Conservation (phyloP, 2,888 invertebrate genomes). For the Andrena bicolor region DNA sequence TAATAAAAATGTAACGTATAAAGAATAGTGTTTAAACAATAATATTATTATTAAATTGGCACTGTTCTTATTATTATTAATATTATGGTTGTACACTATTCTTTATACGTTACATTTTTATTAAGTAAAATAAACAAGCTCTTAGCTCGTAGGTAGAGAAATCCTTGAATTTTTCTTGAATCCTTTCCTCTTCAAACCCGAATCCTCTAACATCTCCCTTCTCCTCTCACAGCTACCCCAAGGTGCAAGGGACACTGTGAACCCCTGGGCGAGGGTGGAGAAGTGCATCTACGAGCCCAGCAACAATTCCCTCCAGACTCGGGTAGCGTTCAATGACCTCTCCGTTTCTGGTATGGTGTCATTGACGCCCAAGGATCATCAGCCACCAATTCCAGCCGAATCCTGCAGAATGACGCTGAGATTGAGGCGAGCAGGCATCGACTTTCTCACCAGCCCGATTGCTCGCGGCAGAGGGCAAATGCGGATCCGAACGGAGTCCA, state of each 20-base stretch:
- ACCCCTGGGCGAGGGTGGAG: constrained; percentile 87
- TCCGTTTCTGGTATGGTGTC: constrained; percentile 92
- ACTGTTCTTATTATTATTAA: too few relatives aligned
- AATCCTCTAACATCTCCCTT: not conserved
- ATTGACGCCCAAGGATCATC: constrained; percentile 82
- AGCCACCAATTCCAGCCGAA: constrained; percentile 83
- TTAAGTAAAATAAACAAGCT: too few relatives aligned
- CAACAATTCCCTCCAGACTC: constrained; percentile 91
- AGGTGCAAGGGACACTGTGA: constrained; percentile 67
- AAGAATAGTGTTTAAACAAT: too few relatives aligned
- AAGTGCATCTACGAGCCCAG: constrained; percentile 91
- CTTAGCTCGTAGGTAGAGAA: not conserved
- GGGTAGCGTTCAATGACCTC: constrained; percentile 92
- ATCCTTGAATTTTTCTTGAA: too few relatives aligned
- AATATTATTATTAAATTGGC: too few relatives aligned
- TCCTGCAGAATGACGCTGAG: constrained; percentile 93
- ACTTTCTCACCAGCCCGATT: constrained; percentile 90
- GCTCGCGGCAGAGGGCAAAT: constrained; percentile 90
- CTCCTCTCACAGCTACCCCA: constrained; percentile 73
- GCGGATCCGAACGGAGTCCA: constrained; percentile 92
- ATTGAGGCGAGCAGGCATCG: constrained; percentile 91
- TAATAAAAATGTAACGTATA: too few relatives aligned
- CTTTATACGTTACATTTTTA: too few relatives aligned
- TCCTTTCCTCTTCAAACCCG: too few relatives aligned
- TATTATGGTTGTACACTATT: too few relatives aligned